Evolutionary conservation across 2,888 invertebrate species (phyloP).

Genomic region (Pheosia gnoma): DNA sequence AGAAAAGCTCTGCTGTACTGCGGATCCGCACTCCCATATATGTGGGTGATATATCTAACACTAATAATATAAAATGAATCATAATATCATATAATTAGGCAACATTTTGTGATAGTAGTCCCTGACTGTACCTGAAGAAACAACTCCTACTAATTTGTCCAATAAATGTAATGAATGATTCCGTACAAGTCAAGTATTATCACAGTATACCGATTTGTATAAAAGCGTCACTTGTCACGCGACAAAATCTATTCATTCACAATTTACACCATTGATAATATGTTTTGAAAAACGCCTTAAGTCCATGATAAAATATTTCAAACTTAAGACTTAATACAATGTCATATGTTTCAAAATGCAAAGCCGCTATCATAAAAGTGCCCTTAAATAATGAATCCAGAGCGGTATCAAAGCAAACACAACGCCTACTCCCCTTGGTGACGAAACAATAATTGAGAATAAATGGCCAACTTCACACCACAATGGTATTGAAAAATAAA

Average conservation of each 20-base stretch:
- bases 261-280: slow-evolving; percentile 54
- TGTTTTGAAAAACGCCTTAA: slow-evolving; percentile 16
- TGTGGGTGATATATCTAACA: too few relatives aligned
- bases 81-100: too few relatives aligned
- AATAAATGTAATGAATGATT: slow-evolving; percentile 37
- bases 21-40: too few relatives aligned
- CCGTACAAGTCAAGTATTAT: slow-evolving; percentile 31
- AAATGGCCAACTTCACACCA: slow-evolving; percentile 76
- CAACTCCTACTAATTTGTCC: too few relatives aligned
- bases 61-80: too few relatives aligned
- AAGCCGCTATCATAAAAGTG: neutral
- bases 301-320: neutral
- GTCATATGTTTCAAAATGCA: slow-evolving; percentile 12
- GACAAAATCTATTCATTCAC: slow-evolving; percentile 75
- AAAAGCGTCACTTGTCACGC: slow-evolving; percentile 72
- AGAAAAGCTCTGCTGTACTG: too few relatives aligned
- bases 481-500: slow-evolving; percentile 76
- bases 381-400: slow-evolving; percentile 32
- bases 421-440: slow-evolving; percentile 72
- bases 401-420: slow-evolving; percentile 73
- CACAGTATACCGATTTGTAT: slow-evolving; percentile 42
- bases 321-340: slow-evolving; percentile 12
- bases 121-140: neutral
- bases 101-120: too few relatives aligned
- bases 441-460: slow-evolving; percentile 75